phyloP scores from a whole-genome alignment of 2,113 vertebrate species.

The Guaruba guarouba region DNA sequence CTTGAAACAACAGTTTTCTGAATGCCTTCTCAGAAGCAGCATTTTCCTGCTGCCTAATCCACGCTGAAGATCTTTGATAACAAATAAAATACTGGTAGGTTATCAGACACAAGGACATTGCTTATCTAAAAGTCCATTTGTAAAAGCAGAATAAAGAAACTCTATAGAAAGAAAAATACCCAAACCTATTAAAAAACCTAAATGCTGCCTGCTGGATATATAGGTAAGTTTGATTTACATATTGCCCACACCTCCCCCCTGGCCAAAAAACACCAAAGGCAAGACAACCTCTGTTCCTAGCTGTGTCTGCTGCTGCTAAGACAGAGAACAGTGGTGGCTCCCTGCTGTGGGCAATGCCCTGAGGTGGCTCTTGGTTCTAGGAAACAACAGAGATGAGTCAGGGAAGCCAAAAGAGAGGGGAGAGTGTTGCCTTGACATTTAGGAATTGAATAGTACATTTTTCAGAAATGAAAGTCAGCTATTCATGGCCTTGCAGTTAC shows the following conservation, averaged over 20 bases:
- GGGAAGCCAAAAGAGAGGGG: background rate
- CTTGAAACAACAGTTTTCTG: background rate
- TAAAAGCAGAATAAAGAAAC: background rate
- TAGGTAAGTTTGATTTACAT: background rate
- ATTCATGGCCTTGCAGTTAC: background rate
- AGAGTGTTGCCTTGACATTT: background rate
- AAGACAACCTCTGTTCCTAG: background rate
- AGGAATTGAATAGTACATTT: background rate
- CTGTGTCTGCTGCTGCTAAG: background rate
- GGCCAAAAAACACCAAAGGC: background rate
- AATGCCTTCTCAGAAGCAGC: background rate
- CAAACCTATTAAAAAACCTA: background rate
- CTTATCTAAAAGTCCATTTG: background rate
- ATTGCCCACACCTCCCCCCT: background rate
- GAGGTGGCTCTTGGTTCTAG: background rate
- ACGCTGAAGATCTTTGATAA: background rate
- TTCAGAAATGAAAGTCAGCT: background rate
- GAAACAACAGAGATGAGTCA: background rate
- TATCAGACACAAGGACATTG: fast-evolving
- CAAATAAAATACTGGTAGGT: background rate
- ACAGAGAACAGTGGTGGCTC: background rate
- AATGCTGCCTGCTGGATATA: background rate
- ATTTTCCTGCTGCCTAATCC: background rate
- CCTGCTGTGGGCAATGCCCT: background rate
- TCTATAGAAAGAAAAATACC: background rate